These are phyloP conservation scores for Cossypha caffra DNA, from an alignment of 2,797 vertebrate genomes.

Conservation along the genomic window DNA sequence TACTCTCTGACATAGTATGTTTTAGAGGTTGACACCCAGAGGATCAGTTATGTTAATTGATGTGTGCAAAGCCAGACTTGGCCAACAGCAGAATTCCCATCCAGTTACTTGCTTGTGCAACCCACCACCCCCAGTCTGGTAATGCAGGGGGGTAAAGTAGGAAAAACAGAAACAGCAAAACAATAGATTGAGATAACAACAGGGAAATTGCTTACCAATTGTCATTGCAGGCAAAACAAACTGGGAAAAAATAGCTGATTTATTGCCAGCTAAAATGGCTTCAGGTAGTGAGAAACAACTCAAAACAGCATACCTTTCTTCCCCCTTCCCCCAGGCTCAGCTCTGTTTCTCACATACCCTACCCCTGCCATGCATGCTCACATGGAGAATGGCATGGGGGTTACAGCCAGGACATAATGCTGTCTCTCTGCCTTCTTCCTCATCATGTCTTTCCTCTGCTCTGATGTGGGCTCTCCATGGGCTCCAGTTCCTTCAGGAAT, in stretches of 20 bases:
- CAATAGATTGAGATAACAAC: neutral
- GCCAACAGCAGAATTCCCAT: neutral
- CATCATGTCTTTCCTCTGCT: neutral
- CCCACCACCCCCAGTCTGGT: neutral
- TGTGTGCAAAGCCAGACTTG: neutral
- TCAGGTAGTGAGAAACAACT: neutral
- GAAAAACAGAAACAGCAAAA: neutral
- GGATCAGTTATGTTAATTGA: neutral
- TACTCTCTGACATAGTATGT: neutral
- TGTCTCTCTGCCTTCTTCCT: neutral
- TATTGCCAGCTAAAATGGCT: neutral
- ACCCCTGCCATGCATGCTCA: neutral
- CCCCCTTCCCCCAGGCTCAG: neutral
- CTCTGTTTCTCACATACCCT: neutral
- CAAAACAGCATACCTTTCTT: neutral
- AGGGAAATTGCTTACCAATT: neutral
- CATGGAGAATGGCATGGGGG: neutral
- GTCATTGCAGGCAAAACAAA: neutral
- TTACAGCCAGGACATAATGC: neutral
- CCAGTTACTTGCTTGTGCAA: neutral
- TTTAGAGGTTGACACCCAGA: neutral
- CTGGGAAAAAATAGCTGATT: neutral
- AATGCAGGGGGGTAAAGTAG: neutral
- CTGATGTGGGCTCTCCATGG: neutral
- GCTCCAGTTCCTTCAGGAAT: neutral